These are phyloP conservation scores for Pygocentrus nattereri DNA, from an alignment of 2,797 vertebrate species.

Conservation along the genomic window DNA sequence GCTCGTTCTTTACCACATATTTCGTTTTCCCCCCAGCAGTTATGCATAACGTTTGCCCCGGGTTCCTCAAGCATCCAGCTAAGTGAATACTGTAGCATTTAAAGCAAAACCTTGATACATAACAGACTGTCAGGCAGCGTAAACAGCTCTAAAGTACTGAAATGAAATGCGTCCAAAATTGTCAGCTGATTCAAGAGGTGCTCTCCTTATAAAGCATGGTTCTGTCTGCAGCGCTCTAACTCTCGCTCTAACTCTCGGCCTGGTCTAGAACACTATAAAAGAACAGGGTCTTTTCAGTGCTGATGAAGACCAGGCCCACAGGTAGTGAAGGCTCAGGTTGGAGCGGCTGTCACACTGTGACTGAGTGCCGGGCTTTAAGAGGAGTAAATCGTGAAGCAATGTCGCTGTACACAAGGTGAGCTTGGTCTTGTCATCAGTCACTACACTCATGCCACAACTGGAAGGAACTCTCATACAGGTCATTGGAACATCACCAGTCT, in stretches of 20 bases:
- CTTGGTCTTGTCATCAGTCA: conserved; percentile 2
- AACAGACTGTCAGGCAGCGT: neutral
- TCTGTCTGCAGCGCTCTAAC: conserved; percentile 25
- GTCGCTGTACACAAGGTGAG: conserved; percentile 4
- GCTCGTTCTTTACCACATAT: neutral
- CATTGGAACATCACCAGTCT: neutral
- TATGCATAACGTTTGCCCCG: neutral
- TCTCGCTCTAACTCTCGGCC: conserved; percentile 5
- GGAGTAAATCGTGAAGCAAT: conserved; percentile 11
- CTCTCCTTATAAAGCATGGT: conserved; percentile 30
- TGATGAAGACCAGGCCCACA: conserved; percentile 16
- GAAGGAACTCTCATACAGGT: neutral
- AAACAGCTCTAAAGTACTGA: conserved; percentile 11
- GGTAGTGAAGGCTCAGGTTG: neutral
- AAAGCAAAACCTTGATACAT: conserved; percentile 4
- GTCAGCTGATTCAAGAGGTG: neutral
- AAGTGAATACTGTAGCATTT: neutral
- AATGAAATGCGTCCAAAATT: conserved; percentile 2
- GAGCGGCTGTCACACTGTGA: conserved; percentile 8
- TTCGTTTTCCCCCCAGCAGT: conserved; percentile 10
- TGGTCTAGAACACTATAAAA: conserved; percentile 12
- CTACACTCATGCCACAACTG: neutral
- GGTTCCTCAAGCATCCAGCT: conserved; percentile 2
- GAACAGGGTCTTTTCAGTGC: conserved; percentile 22
- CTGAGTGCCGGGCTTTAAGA: neutral